Percentiles rank a stretch among this genome's conserved stretches.
Conservation (phyloP, 2,113 vertebrate genomes). For the Embiotoca jacksoni region DNA sequence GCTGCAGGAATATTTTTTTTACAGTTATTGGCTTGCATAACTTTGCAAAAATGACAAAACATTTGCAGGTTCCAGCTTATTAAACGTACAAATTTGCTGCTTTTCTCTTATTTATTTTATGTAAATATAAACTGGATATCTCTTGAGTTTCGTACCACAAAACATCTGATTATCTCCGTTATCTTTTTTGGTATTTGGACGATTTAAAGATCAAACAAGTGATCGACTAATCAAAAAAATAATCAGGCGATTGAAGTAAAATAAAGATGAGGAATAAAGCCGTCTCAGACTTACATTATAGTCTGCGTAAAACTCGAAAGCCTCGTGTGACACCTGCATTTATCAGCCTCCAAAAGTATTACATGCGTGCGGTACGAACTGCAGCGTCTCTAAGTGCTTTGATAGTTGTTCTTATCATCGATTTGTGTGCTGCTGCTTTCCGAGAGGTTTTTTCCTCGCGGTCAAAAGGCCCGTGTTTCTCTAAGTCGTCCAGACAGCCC, state of each 20-base stretch:
- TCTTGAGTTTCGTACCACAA: too few relatives aligned
- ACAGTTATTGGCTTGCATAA: too few relatives aligned
- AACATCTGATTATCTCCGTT: too few relatives aligned
- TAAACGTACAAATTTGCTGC: too few relatives aligned
- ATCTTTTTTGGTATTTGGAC: too few relatives aligned
- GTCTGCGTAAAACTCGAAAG: background rate
- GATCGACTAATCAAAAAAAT: background rate
- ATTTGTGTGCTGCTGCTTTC: background rate
- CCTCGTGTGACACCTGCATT: background rate
- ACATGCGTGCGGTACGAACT: background rate
- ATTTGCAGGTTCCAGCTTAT: too few relatives aligned
- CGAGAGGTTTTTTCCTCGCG: background rate
- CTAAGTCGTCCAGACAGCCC: constrained; percentile 11
- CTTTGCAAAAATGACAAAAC: too few relatives aligned
- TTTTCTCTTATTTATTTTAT: too few relatives aligned
- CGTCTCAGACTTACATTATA: background rate
- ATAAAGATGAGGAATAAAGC: background rate
- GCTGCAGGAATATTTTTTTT: too few relatives aligned
- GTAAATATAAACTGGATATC: too few relatives aligned
- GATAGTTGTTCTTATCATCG: constrained; percentile 21
- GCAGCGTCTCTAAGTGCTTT: constrained; percentile 28
- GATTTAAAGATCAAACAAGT: background rate
- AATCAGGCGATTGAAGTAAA: background rate
- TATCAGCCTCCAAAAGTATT: background rate
- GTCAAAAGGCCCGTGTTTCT: constrained; percentile 6